phyloP scores from a whole-genome alignment of 1,140 invertebrate genomes.

The Zaprionus ornatus region DNA sequence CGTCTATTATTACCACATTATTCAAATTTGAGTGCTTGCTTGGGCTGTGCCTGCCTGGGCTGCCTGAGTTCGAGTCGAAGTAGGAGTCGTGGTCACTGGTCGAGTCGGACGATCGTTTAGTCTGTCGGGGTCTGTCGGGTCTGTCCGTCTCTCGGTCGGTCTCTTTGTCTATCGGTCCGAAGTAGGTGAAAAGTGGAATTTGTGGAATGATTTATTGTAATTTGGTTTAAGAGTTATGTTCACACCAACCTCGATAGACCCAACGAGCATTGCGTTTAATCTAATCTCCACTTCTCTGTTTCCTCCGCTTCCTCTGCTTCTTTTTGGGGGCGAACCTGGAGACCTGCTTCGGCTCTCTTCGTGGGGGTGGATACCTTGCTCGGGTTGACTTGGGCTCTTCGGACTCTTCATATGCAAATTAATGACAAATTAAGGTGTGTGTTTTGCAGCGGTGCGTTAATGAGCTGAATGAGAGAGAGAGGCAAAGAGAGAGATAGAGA shows the following conservation, averaged over 20 bases:
- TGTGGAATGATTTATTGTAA: slow-evolving; percentile 80
- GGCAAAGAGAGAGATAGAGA: not conserved
- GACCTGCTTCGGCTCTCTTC: not conserved
- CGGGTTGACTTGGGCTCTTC: slow-evolving; percentile 7
- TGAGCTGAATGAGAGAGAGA: slow-evolving; percentile 37
- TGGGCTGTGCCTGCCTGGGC: slow-evolving; percentile 9
- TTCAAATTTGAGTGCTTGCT: slow-evolving; percentile 58
- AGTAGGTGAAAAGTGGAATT: slow-evolving; percentile 80
- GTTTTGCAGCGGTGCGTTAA: slow-evolving; percentile 76
- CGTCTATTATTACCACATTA: slow-evolving; percentile 82
- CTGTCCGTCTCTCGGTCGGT: not conserved
- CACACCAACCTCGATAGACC: slow-evolving; percentile 59
- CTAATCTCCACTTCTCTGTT: slow-evolving; percentile 56
- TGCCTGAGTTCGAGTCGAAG: not conserved
- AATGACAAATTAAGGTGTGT: slow-evolving; percentile 82
- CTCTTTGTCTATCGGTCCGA: slow-evolving; percentile 5
- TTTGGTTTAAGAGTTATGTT: slow-evolving; percentile 80
- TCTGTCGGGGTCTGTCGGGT: not conserved
- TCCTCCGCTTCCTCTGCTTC: not conserved
- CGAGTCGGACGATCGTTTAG: not conserved
- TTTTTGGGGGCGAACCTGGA: not conserved
- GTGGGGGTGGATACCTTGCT: slow-evolving; percentile 27
- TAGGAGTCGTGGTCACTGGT: slow-evolving; percentile 3
- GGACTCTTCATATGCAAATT: slow-evolving; percentile 69
- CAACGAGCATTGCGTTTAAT: slow-evolving; percentile 66